A percentile compares a stretch with the other conserved stretches of the same genome.
Conservation (phyloP, 1,140 invertebrate genomes). For the Arctopsyche grandis region DNA sequence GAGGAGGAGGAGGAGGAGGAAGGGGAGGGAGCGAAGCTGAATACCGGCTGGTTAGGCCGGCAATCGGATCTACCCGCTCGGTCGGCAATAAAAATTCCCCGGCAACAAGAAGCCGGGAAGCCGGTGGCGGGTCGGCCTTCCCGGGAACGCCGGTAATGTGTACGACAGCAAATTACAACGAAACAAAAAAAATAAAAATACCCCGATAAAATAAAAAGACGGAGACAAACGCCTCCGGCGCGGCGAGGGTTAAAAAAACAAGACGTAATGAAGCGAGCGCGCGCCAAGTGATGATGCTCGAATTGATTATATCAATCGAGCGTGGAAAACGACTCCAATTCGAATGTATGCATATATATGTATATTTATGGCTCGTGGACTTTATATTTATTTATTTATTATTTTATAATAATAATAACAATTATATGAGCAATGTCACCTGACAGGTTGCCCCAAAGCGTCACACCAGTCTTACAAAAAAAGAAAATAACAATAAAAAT, state of each 20-base stretch:
- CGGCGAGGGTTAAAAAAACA: slow-evolving; percentile 1
- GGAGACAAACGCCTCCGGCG: not conserved
- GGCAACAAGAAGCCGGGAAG: slow-evolving; percentile 12
- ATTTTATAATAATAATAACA: too few relatives aligned
- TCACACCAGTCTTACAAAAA: too few relatives aligned
- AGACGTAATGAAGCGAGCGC: not conserved
- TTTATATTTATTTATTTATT: too few relatives aligned
- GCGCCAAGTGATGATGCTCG: slow-evolving; percentile 1
- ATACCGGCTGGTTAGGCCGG: slow-evolving; percentile 19
- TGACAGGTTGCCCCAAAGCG: too few relatives aligned
- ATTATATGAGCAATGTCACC: too few relatives aligned
- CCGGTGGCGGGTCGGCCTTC: not conserved
- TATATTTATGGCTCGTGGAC: too few relatives aligned
- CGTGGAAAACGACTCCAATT: not conserved
- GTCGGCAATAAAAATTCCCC: slow-evolving; percentile 41
- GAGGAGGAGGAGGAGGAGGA: slow-evolving; percentile 21
- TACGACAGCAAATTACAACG: slow-evolving; percentile 33
- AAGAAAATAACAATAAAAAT: too few relatives aligned
- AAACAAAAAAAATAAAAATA: not conserved
- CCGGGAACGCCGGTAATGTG: slow-evolving; percentile 30
- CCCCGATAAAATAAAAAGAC: not conserved
- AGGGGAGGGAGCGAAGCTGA: slow-evolving; percentile 5
- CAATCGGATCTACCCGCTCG: slow-evolving; percentile 38
- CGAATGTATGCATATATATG: not conserved
- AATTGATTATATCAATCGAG: not conserved